Evolutionary conservation across 1,140 invertebrate species (phyloP), one percentile per base, ranked within the genome.

Genomic region (Gryon sp.): DNA sequence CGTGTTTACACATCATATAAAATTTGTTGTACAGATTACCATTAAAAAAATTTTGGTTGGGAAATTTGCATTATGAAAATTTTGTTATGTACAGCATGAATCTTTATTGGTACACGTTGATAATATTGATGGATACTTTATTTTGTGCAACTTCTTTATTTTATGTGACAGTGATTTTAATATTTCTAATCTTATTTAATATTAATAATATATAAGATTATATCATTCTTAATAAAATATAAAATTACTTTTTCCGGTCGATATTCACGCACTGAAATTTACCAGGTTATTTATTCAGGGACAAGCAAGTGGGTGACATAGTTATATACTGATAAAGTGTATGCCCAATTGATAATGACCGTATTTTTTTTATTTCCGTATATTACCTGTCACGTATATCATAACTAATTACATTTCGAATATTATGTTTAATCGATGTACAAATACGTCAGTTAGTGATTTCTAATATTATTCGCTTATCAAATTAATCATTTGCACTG

Each of bases 401-500:
- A 8, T 12, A 40, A 48, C 28, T 53, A 53, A 66, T 66, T 66
- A 53, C 12, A 34, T 24, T 20, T 38, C 8, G 12, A 30, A 15
- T 20, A 16, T 63, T 43, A 53, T 43, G 41, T 52, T 65, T 15
- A n/a, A 34, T n/a, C 26, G 60, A 22, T 15, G 43, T 50, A 34
- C 7, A n/a, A 46, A 46, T 38, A 28, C 16, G 14, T 46, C 41
- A 57, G 22, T 59, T 50, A 18, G 14, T 6, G 19, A 20, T 50
- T 69, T 59, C 53, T 69, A 69, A 50, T 52, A 69, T 32, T 59
- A 8, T 4, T 7, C 20, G 22, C 1, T 26, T 59, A 34, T 70
- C 55, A 20, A 36, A 43, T 43, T 60, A 60, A 43, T 70, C 28
- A 20, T 50, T 50, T 69, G 50, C 40, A 41, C 20, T 48, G 34